Evolutionary conservation across 2,888 invertebrate species (phyloP).

Genomic region (Sycophila texana): DNA sequence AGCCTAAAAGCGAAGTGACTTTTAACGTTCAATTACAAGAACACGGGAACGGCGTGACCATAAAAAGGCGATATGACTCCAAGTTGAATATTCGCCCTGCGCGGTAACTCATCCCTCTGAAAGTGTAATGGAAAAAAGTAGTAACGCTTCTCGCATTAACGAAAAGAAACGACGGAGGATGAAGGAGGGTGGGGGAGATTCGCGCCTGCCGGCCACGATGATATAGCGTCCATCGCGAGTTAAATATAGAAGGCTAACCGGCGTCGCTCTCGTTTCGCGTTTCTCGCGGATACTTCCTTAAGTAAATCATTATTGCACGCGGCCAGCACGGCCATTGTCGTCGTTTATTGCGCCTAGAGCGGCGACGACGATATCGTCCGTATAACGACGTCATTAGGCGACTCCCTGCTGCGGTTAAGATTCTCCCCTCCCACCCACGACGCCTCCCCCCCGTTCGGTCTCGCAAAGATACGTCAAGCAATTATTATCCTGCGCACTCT

Average conservation of each 20-base stretch:
- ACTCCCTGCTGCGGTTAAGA: slow-evolving; percentile 22
- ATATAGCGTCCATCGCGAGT: not conserved
- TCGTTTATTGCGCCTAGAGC: slow-evolving; percentile 24
- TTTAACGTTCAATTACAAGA: too few relatives aligned
- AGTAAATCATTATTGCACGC: slow-evolving; percentile 3
- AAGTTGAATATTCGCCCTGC: too few relatives aligned
- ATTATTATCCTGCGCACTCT: slow-evolving; percentile 41
- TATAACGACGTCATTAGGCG: slow-evolving; percentile 53
- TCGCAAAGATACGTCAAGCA: slow-evolving; percentile 45
- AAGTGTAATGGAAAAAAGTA: too few relatives aligned
- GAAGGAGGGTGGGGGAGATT: too few relatives aligned
- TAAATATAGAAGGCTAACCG: not conserved
- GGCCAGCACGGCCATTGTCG: slow-evolving; percentile 20
- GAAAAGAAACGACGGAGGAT: too few relatives aligned
- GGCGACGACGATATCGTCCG: slow-evolving; percentile 32
- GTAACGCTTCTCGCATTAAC: too few relatives aligned
- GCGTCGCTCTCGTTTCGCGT: slow-evolving; percentile 8
- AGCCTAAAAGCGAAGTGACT: too few relatives aligned
- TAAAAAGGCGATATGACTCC: too few relatives aligned
- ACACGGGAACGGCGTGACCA: too few relatives aligned
- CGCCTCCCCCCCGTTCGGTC: too few relatives aligned
- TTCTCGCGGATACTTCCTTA: slow-evolving; percentile 5
- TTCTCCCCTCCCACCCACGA: slow-evolving; percentile 2
- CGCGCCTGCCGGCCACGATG: too few relatives aligned
- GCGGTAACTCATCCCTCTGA: too few relatives aligned